Conservation (phyloP, 2,113 vertebrate species). For the Bambusicola thoracicus region DNA sequence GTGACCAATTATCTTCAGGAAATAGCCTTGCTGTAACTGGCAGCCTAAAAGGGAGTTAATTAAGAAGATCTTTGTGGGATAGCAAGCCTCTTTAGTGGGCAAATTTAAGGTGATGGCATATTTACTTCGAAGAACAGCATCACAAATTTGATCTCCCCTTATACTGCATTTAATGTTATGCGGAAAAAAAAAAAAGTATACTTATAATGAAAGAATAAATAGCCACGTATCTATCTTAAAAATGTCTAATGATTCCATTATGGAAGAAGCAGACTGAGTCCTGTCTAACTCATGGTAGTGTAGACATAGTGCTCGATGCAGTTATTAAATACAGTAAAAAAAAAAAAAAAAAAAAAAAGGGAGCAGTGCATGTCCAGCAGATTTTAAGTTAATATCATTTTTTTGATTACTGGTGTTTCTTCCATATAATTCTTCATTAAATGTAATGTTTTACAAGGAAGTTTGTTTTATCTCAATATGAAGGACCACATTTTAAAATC, state of each 20-base stretch:
- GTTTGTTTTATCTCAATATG: slow-evolving; percentile 17
- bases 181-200: background rate
- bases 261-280: background rate
- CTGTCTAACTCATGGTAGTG: background rate
- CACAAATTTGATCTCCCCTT: background rate
- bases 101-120: background rate
- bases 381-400: background rate
- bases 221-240: background rate
- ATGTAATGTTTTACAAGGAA: background rate
- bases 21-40: background rate
- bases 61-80: background rate
- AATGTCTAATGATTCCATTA: background rate
- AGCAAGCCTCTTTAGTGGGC: background rate
- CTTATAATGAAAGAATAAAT: background rate
- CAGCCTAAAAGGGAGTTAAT: slow-evolving; percentile 26
- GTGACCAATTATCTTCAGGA: slow-evolving; percentile 28
- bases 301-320: background rate
- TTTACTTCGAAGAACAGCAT: background rate
- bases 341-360: background rate
- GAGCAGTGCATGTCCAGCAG: background rate
- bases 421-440: background rate
- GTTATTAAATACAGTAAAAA: background rate
- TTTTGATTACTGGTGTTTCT: background rate
- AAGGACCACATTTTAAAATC: slow-evolving; percentile 27
- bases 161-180: fast-evolving